Percentiles rank a stretch among this genome's conserved stretches.
phyloP scores from a whole-genome alignment of 2,888 invertebrate genomes.

The Dasypolia templi region DNA sequence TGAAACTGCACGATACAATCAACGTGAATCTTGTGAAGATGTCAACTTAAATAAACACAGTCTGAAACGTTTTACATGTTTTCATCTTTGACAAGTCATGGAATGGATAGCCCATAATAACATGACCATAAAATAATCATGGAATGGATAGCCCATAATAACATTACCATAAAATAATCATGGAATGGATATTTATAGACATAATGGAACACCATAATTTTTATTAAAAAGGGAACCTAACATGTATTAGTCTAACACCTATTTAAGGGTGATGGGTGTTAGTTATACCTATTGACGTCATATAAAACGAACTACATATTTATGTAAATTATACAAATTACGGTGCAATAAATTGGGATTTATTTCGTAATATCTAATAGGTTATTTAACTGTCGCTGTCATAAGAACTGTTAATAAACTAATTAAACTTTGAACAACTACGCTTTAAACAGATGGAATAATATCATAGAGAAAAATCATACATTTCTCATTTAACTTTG shows the following conservation, averaged over 20 bases:
- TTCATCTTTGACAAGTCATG: constrained; percentile 15
- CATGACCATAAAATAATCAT: too few species aligned
- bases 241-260: not conserved
- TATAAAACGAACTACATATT: not conserved
- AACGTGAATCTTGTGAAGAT: constrained; percentile 37
- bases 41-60: constrained; percentile 29
- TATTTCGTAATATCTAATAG: not conserved
- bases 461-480: constrained; percentile 11
- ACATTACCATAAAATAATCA: too few species aligned
- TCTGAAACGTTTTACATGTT: not conserved
- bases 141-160: not conserved
- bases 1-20: constrained; percentile 75
- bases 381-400: not conserved
- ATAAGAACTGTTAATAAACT: not conserved
- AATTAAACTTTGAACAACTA: not conserved
- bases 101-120: not conserved
- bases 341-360: not conserved
- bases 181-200: not conserved
- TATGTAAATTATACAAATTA: constrained; percentile 9
- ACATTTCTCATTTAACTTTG: constrained; percentile 36
- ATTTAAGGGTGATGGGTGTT: not conserved
- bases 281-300: not conserved
- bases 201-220: not conserved
- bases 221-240: not conserved
- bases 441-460: not conserved